Evolutionary conservation across 2,797 vertebrate genomes (phyloP).

Genomic region (Micrastur ruficollis): DNA sequence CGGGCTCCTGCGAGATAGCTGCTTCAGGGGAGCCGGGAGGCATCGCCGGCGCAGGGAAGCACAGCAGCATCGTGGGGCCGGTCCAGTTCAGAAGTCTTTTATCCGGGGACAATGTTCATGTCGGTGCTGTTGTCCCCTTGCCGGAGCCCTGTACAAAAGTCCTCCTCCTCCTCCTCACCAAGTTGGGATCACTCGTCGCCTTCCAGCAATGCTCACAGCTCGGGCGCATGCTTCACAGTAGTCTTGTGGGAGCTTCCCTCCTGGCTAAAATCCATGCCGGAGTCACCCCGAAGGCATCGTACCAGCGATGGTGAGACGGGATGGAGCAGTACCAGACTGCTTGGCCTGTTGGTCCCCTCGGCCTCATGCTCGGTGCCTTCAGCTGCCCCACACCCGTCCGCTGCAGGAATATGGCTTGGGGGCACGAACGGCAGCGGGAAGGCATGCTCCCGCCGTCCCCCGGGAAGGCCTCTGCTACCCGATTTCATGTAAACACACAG

Average conservation of each 20-base stretch:
- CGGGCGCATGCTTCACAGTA: slow-evolving; percentile 45
- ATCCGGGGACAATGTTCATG: neutral
- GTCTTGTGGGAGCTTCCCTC: slow-evolving; percentile 4
- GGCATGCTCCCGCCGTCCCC: neutral
- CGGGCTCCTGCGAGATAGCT: neutral
- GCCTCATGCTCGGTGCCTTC: neutral
- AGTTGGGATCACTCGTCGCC: neutral
- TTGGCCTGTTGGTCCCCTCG: neutral
- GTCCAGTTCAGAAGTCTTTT: neutral
- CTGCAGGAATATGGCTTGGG: neutral
- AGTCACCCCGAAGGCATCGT: slow-evolving; percentile 46
- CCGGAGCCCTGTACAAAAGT: neutral
- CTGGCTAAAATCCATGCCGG: neutral
- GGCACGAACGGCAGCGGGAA: neutral
- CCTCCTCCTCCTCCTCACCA: neutral
- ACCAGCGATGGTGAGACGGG: slow-evolving; percentile 36
- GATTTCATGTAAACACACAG: slow-evolving; percentile 57
- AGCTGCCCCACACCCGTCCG: neutral
- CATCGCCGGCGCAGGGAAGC: neutral
- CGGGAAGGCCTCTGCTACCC: neutral
- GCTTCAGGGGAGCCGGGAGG: neutral
- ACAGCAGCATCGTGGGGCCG: neutral
- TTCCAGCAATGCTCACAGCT: neutral
- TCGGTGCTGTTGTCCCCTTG: neutral
- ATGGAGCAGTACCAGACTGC: slow-evolving; percentile 36